Evolutionary conservation across 2,888 invertebrate species (phyloP).

Genomic region (Ophion costatus): DNA sequence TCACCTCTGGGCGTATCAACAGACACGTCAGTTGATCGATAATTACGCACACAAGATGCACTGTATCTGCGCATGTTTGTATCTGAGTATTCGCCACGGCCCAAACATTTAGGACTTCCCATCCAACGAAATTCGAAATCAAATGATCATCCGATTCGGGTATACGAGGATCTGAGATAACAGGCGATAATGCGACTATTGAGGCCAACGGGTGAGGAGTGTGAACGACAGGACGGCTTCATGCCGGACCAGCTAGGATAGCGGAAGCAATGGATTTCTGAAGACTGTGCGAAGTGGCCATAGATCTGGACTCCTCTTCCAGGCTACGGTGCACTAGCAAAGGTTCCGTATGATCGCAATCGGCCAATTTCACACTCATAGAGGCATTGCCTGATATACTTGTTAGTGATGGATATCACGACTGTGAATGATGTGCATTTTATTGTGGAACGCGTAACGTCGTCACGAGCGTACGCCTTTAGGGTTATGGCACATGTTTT

Average conservation of each 20-base stretch:
- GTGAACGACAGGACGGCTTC: not conserved
- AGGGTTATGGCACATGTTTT: conserved; percentile 15
- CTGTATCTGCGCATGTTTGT: not conserved
- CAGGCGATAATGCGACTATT: not conserved
- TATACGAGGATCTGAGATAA: not conserved
- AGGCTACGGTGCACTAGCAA: not conserved
- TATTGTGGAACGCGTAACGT: conserved; percentile 32
- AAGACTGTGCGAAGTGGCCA: not conserved
- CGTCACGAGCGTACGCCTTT: not conserved
- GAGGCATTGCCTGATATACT: conserved; percentile 11
- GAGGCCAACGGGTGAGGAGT: not conserved
- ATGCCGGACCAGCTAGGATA: not conserved
- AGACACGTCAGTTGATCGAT: conserved; percentile 10
- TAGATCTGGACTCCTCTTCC: not conserved
- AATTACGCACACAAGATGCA: not conserved
- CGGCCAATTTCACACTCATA: not conserved
- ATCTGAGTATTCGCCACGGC: not conserved
- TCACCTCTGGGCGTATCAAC: not conserved
- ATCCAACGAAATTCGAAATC: not conserved
- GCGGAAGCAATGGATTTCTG: not conserved
- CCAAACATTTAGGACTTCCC: not conserved
- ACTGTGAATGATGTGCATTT: conserved; percentile 12
- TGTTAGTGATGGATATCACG: not conserved
- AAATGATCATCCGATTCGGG: not conserved
- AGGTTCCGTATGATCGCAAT: not conserved